Conservation (phyloP, 2,888 invertebrate species). For the Chymomyza procnemis region DNA sequence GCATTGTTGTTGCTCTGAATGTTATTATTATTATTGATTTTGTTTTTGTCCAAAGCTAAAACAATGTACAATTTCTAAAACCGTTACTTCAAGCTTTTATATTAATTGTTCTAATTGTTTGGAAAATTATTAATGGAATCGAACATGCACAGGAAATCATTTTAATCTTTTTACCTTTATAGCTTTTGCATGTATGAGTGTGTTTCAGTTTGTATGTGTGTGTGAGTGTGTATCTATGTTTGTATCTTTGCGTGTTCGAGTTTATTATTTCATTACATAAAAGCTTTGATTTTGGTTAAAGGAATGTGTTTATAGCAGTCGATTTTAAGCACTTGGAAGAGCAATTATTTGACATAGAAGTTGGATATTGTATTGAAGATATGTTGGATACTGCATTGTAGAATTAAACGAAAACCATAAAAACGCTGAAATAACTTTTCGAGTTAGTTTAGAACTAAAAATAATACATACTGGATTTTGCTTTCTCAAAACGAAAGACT, state of each 20-base stretch:
- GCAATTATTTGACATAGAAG: too few species aligned
- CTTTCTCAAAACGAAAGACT: too few species aligned
- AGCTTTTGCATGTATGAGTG: constrained; percentile 50
- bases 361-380: too few species aligned
- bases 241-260: constrained; percentile 34
- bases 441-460: too few species aligned
- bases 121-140: not conserved
- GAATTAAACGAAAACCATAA: too few species aligned
- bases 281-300: constrained; percentile 20
- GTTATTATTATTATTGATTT: constrained; percentile 26
- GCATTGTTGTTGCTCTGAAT: constrained; percentile 5
- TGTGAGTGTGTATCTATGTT: constrained; percentile 36
- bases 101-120: not conserved
- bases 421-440: too few species aligned
- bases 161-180: constrained; percentile 26
- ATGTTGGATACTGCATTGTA: too few species aligned
- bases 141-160: not conserved
- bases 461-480: too few species aligned
- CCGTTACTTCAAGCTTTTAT: not conserved
- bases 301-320: not conserved
- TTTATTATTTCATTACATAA: constrained; percentile 13
- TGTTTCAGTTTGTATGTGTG: constrained; percentile 31
- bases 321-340: too few species aligned
- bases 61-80: not conserved
- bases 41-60: constrained; percentile 15